Conservation (phyloP, 2,888 invertebrate genomes). For the Ametastegia equiseti region DNA sequence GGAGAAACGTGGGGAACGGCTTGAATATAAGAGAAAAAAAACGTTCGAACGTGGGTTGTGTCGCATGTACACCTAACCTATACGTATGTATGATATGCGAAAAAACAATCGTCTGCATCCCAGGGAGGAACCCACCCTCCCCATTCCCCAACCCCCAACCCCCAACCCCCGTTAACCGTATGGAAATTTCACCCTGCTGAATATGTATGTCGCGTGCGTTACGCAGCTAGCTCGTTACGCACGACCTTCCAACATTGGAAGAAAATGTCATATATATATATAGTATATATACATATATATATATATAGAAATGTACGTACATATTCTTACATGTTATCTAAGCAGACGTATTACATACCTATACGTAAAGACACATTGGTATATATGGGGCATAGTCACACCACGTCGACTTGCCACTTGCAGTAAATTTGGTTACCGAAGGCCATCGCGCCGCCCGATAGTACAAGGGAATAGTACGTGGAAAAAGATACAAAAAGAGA, state of each 20-base stretch:
- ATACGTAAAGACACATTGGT: background rate
- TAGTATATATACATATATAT: background rate
- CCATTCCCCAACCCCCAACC: background rate
- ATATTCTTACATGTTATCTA: no score
- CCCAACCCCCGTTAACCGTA: background rate
- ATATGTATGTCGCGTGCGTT: constrained; percentile 38
- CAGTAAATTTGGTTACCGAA: background rate
- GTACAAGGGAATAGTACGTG: no score
- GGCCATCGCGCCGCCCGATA: background rate
- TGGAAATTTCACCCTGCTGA: constrained; percentile 27
- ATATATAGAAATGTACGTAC: no score
- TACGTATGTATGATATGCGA: background rate
- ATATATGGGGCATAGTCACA: background rate
- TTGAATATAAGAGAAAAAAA: background rate
- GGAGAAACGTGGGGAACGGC: background rate
- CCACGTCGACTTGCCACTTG: background rate
- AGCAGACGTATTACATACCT: no score
- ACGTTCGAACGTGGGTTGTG: background rate
- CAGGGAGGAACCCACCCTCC: background rate
- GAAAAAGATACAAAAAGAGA: background rate
- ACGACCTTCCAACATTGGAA: background rate
- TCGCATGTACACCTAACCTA: background rate
- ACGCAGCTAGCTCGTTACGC: constrained; percentile 32
- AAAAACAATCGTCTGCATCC: constrained; percentile 22
- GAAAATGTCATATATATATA: background rate